Percentiles rank a stretch among this genome's conserved stretches.
Evolutionary conservation across 1,140 invertebrate species (phyloP).

Genomic region (Aphis craccivora): DNA sequence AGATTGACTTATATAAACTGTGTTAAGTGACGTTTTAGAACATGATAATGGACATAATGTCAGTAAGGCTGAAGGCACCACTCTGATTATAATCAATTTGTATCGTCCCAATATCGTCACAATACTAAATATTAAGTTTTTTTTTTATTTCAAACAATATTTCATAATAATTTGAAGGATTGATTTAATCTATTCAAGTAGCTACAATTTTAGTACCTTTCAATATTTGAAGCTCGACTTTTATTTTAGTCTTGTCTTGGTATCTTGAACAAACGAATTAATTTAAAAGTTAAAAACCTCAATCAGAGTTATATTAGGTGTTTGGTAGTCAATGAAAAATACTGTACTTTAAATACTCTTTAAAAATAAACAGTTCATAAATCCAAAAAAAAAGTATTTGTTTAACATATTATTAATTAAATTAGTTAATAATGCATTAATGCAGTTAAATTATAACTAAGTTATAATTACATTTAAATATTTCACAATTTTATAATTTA

Average conservation of each 20-base stretch:
- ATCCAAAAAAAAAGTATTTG: not conserved
- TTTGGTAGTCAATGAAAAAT: not conserved
- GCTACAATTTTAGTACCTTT: not conserved
- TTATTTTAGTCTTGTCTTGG: not conserved
- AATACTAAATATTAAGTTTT: not conserved
- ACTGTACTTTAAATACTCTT: not conserved
- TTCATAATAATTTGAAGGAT: not conserved
- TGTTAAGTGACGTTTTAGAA: not conserved
- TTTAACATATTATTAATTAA: not conserved
- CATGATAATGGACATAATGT: not conserved
- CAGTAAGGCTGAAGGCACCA: not conserved
- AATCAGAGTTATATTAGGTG: not conserved
- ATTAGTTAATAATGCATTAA: not conserved
- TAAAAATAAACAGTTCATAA: not conserved
- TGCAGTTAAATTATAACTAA: no score
- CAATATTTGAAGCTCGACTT: not conserved
- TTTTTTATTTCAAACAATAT: not conserved
- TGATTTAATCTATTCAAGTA: not conserved
- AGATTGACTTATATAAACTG: not conserved
- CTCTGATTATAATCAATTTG: not conserved
- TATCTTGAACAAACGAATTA: not conserved
- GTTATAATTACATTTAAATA: no score
- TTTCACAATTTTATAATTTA: no score
- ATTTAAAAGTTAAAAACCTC: not conserved
- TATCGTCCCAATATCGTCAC: no score